Evolutionary conservation across 2,888 invertebrate genomes (phyloP).

Genomic region (Hyles lineata): DNA sequence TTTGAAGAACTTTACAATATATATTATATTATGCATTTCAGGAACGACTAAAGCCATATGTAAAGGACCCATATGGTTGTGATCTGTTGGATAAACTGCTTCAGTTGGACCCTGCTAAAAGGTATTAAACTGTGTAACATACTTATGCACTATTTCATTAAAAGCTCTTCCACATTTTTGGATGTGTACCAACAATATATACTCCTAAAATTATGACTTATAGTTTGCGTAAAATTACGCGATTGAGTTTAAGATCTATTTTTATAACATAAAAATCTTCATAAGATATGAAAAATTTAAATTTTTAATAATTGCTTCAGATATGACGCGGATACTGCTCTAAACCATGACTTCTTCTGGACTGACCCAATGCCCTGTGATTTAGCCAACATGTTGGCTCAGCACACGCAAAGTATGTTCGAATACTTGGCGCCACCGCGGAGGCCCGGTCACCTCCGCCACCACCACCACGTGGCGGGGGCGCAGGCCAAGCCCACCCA

Average conservation of each 20-base stretch:
- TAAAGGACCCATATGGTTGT: constrained; percentile 96
- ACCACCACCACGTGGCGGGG: constrained; percentile 87
- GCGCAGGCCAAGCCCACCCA: constrained; percentile 70
- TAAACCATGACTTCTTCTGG: constrained; percentile 99
- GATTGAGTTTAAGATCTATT: no score
- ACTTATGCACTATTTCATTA: no score
- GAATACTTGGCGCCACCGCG: constrained; percentile 91
- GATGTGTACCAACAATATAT: no score
- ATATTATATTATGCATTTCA: constrained; percentile 52
- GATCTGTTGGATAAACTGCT: constrained; percentile 96
- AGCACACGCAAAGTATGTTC: constrained; percentile 96
- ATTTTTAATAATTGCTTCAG: constrained; percentile 44
- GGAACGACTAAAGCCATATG: constrained; percentile 94
- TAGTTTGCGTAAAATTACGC: no score
- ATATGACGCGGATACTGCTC: constrained; percentile 94
- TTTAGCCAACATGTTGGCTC: constrained; percentile 95
- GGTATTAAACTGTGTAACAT: constrained; percentile 74
- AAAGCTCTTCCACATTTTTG: no score
- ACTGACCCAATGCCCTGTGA: constrained; percentile 98
- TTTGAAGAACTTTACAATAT: no score
- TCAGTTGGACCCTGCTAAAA: constrained; percentile 95
- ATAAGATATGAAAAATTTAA: no score
- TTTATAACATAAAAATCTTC: no score
- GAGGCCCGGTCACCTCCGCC: constrained; percentile 89
- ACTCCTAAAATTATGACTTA: no score